Evolutionary conservation across 2,113 vertebrate genomes (phyloP), one percentile per base, ranked within the genome.

Genomic region (Grammomys surdaster): DNA sequence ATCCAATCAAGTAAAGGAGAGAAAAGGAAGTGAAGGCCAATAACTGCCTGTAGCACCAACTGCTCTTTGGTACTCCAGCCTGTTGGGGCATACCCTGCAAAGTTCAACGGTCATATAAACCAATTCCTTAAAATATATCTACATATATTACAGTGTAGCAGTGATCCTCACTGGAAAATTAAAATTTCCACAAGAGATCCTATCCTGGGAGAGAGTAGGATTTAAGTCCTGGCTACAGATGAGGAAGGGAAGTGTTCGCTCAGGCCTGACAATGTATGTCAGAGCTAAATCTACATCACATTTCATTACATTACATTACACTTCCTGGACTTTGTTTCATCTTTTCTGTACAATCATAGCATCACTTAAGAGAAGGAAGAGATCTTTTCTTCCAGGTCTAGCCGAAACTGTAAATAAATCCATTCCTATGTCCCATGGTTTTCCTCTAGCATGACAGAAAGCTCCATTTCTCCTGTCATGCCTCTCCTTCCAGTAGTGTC

Each of bases 41-140:
- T 0, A 85, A 65, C 40, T 43, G 60, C n/a, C 26, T 31, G n/a
- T 26, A 46, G 31, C 24, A 33, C 6, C 65, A 58, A 33, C 7
- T 40, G 20, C 80, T 56, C n/a, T 40, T 36, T 51, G 24, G 24
- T 77, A 16, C 58, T 96, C 81, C 2, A 5, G 48, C 28, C 48
- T 91, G 48, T 26, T 26, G 8, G 65, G 28, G 17, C n/a, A 26
- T 26, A 20, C 16, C 51, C 51, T 58, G 51, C 31, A 92, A 43
- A 92, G 58, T 75, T 80, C 67, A 81, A 54, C 2, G 67, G 43
- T 86, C 63, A 89, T 0, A 67, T 46, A 67, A 86, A 36, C 14
- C 36, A 92, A 85, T 80, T 95, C 78, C 56, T 73, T 75, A 94
- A 86, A 89, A 89, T 58, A 92, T 90, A 77, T 26, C 73, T 65